Percentiles rank a stretch among this genome's conserved stretches.
phyloP scores from a whole-genome alignment of 2,888 invertebrate species.

The Dorcus parallelipipedus region DNA sequence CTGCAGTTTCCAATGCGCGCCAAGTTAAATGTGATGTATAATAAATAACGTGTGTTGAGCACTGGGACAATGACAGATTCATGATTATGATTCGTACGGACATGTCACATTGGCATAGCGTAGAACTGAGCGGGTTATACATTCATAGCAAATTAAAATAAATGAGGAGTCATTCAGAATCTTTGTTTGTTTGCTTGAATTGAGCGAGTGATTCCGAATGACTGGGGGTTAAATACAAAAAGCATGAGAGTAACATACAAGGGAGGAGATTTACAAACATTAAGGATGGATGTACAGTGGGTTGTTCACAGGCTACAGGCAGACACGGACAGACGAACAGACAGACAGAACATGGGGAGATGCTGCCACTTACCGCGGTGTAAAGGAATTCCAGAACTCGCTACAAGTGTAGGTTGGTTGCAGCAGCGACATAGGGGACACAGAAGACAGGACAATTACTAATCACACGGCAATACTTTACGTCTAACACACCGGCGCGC shows the following conservation, averaged over 20 bases:
- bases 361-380: slow-evolving; percentile 92
- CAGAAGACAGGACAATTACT: slow-evolving; percentile 56
- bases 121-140: slow-evolving; percentile 38
- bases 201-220: slow-evolving; percentile 1
- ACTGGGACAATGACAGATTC: slow-evolving; percentile 24
- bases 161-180: slow-evolving; percentile 8
- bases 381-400: slow-evolving; percentile 98
- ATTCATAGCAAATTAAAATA: slow-evolving; percentile 50
- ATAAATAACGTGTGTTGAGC: slow-evolving; percentile 23
- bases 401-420: slow-evolving; percentile 60
- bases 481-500: slow-evolving; percentile 9
- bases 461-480: slow-evolving; percentile 48
- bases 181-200: not conserved
- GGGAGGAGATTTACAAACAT: slow-evolving; percentile 52
- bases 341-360: slow-evolving; percentile 47
- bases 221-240: slow-evolving; percentile 11
- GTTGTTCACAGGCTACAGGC: slow-evolving; percentile 44
- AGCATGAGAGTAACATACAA: slow-evolving; percentile 55
- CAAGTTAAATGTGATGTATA: slow-evolving; percentile 20
- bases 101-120: slow-evolving; percentile 34
- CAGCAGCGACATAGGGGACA: slow-evolving; percentile 70
- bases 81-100: slow-evolving; percentile 31
- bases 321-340: slow-evolving; percentile 49
- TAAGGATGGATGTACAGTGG: slow-evolving; percentile 52
- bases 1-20: slow-evolving; percentile 26